Evolutionary conservation across 1,140 invertebrate genomes (phyloP), one percentile per base, ranked within the genome.

Genomic region (Brevipalpus yothersi): DNA sequence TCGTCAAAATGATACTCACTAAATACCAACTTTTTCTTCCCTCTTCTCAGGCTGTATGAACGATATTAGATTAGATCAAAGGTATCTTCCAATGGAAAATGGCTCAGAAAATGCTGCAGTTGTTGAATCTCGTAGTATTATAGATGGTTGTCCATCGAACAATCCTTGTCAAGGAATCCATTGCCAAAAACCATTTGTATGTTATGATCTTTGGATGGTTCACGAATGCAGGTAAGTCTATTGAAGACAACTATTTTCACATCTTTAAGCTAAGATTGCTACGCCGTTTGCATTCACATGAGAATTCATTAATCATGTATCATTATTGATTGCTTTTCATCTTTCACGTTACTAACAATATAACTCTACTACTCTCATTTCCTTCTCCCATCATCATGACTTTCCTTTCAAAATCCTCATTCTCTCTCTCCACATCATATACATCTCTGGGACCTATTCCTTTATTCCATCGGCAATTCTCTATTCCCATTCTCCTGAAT

Each of bases 201-300:
- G 93, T 72, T 83, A 90, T 41, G 90, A 95, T 72, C 78, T 94
- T 0, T 97, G 91, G 91, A 89, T 86, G 72, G 82, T 87, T 72
- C 88, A 89, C 67, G 90, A 94, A 67, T 97, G 91, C 87, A 90
- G 86, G 90, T 95, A 64, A 57, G 58, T n/a, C 10, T 3, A n/a
- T 53, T 39, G 17, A 21, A 17, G 7, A 10, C 40, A 47, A 49
- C 7, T 58, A 31, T 31, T 31, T 31, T 31, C 31, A 3, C n/a
- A 8, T 45, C 15, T 31, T 21, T 39, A 17, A 21, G 19, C 31
- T 47, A 56, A 3, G 13, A 40, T 56, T 53, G 56, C 8, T 40
- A n/a, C 17, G 12, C 55, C 55, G 17, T 31, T 31, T 31, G 31
- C 31, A 31, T 31, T 31, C 31, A 31, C 42, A 47, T 51, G 66